Conservation (phyloP, 2,113 vertebrate genomes). For the Okapia johnstoni region DNA sequence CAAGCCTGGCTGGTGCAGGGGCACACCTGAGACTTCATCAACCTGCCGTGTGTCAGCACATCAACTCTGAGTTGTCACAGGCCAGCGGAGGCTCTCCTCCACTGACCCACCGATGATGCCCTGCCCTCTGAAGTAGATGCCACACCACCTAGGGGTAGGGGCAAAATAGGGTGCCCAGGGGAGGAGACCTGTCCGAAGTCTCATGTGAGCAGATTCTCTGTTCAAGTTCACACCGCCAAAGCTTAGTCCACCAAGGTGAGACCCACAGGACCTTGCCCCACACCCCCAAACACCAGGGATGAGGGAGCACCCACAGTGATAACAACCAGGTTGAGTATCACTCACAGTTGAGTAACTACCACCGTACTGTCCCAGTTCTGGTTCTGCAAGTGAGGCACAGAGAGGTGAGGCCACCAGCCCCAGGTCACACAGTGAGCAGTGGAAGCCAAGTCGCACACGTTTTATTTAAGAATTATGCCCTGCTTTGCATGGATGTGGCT, state of each 20-base stretch:
- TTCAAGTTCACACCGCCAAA: neutral
- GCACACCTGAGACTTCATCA: neutral
- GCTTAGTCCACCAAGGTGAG: neutral
- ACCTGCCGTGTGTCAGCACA: too few relatives aligned
- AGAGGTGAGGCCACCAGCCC: neutral
- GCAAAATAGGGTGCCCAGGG: neutral
- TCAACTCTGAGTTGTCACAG: fast-evolving
- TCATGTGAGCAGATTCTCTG: fast-evolving
- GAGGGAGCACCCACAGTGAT: neutral
- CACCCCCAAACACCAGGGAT: neutral
- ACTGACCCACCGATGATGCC: fast-evolving
- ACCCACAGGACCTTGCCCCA: neutral
- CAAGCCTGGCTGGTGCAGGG: neutral
- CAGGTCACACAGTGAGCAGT: neutral
- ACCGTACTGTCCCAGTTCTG: neutral
- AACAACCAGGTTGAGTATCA: neutral
- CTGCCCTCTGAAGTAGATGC: neutral
- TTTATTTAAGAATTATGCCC: neutral
- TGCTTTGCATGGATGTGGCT: neutral
- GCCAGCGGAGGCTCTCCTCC: too few relatives aligned
- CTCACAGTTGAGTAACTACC: too few relatives aligned
- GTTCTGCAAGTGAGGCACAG: neutral
- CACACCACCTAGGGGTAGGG: too few relatives aligned
- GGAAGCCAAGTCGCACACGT: neutral
- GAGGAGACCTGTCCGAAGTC: neutral